Evolutionary conservation across 1,140 invertebrate species (phyloP), one percentile per base, ranked within the genome.

Genomic region (Laodelphax striatellus): DNA sequence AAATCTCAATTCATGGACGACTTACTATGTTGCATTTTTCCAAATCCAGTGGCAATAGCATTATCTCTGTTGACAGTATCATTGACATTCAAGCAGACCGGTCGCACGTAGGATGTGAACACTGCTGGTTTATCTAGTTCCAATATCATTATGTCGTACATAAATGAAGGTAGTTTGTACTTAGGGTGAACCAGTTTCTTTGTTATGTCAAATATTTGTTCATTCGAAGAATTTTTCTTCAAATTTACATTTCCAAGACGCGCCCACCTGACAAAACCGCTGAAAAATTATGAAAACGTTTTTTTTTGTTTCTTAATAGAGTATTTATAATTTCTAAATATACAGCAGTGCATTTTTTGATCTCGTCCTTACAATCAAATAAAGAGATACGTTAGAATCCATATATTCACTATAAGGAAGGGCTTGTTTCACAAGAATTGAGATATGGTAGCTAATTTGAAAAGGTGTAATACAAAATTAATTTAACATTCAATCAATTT

Each of bases 61-160:
- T 57, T 58, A 17, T 34, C 28, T 24, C 31, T n/a, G 24, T n/a
- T 41, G 14, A 57, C 21, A 21, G 38, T 19, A 34, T 41, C 67
- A 56, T n/a, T 72, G 61, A 5, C 72, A 61, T 83, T 79, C 4
- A 85, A 64, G 66, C 83, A 85, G n/a, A 79, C 76, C n/a, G 81
- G 79, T 68, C 72, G 68, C 54, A 78, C 73, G 13, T 62, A 64
- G 16, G 67, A 65, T 28, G 68, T 71, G n/a, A 83, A 72, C 2
- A 64, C 65, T 10, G 76, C 74, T 21, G 66, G 55, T 44, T 61
- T 65, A 2, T 71, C 68, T 5, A 85, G 65, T 64, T 78, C 73
- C 1, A 84, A 57, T 1, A 85, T 60, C 8, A 76, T 82, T 55
- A 85, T 82, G 60, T 86, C 84, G 60, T 80, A 70, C 57, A 83